Evolutionary conservation across 2,113 vertebrate genomes (phyloP), one percentile per base, ranked within the genome.

Genomic region (Struthio camelus): DNA sequence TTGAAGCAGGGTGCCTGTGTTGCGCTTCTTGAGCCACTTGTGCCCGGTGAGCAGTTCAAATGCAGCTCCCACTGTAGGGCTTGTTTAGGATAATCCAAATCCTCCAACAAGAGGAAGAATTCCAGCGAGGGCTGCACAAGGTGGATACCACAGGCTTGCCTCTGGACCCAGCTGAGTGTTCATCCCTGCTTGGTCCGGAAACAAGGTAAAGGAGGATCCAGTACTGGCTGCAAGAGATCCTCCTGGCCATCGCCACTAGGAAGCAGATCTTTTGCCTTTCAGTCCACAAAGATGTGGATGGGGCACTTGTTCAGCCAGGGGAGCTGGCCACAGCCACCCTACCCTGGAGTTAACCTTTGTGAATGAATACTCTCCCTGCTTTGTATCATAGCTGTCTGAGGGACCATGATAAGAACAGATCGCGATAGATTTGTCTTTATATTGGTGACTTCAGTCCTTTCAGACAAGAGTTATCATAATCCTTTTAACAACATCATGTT

Each of bases 1-100:
- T 59, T 40, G 34, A 80, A 71, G 50, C 66, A 38, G 51, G 24
- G 13, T 88, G 80, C 7, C 50, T 1, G 0, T 0, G 0, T 25
- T 81, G 76, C 25, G 46, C 32, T 75, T 23, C 38, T 59, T 71
- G 50, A 80, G 20, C 27, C 23, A 19, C 48, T 69, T 84, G 20
- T 64, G 50, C 25, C 30, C 70, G n/a, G n/a, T 61, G 48, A 69
- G 46, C 32, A 7, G 27, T 70, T 58, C 10, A 53, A 34, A 50
- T 28, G 30, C 25, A 10, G 18, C 9, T 78, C 36, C 10, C 34
- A 14, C 28, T 30, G 40, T 1, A 46, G 20, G 42, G 6, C 46
- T 56, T 77, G 22, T 61, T 50, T 18, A 54, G 81, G 46, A 9
- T 64, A 51, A 58, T 27, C 48, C 34, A 71, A 71, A 71, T 46